These are phyloP conservation scores for Melanotaenia pygmaea DNA, from an alignment of 2,797 vertebrate species.

Conservation along the genomic window DNA sequence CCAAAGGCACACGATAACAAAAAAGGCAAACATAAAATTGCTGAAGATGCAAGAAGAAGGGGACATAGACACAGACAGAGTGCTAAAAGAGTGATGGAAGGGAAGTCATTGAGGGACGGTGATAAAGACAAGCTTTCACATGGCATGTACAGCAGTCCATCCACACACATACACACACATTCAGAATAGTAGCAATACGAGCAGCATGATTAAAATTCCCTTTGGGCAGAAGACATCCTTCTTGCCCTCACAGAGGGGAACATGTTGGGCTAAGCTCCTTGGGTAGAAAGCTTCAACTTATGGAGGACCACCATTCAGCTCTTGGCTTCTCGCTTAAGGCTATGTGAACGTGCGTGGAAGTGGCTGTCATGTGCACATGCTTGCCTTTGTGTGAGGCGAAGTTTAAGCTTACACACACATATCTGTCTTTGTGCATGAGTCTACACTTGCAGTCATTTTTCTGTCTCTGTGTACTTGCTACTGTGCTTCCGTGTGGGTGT, in stretches of 20 bases:
- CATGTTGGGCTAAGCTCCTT: slow-evolving; percentile 42
- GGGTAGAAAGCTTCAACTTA: slow-evolving; percentile 46
- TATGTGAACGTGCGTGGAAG: slow-evolving; percentile 11
- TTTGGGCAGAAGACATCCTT: slow-evolving; percentile 59
- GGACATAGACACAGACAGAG: slow-evolving; percentile 62
- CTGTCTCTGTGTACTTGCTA: slow-evolving; percentile 34
- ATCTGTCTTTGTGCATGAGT: slow-evolving; percentile 23
- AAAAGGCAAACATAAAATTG: slow-evolving; percentile 73
- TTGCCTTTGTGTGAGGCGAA: slow-evolving; percentile 7
- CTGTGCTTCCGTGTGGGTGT: slow-evolving; percentile 28
- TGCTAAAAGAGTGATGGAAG: slow-evolving; percentile 64
- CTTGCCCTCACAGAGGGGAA: slow-evolving; percentile 39
- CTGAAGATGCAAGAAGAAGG: slow-evolving; percentile 46
- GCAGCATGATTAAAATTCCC: slow-evolving; percentile 64
- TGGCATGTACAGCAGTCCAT: slow-evolving; percentile 38
- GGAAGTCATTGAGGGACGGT: slow-evolving; percentile 43
- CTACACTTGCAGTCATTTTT: slow-evolving; percentile 41
- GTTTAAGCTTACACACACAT: slow-evolving; percentile 9
- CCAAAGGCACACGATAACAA: slow-evolving; percentile 66
- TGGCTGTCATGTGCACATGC: slow-evolving; percentile 8
- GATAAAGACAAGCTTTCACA: slow-evolving; percentile 64
- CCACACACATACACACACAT: slow-evolving; percentile 30
- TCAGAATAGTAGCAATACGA: slow-evolving; percentile 45
- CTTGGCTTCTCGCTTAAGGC: slow-evolving; percentile 23
- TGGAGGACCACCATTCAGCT: slow-evolving; percentile 50